These are phyloP conservation scores for Leptoclinus maculatus DNA, from an alignment of 2,797 vertebrate species.

Conservation along the genomic window DNA sequence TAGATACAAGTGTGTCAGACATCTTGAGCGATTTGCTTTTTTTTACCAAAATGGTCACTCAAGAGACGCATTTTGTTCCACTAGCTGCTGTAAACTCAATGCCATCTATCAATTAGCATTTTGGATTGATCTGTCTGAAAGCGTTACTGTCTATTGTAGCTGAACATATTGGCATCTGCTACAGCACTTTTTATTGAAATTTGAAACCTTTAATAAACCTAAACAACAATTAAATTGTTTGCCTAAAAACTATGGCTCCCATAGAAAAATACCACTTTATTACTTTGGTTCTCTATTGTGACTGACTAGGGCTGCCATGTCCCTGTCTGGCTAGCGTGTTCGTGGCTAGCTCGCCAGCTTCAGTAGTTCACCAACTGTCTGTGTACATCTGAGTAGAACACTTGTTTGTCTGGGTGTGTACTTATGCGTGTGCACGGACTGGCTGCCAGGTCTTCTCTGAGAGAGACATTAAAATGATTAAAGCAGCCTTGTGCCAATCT, in stretches of 20 bases:
- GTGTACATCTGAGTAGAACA: neutral
- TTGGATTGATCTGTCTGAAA: neutral
- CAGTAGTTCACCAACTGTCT: neutral
- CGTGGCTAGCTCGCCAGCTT: neutral
- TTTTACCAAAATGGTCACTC: no score
- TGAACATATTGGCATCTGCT: neutral
- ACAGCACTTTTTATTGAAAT: neutral
- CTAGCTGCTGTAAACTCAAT: neutral
- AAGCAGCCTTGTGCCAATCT: slow-evolving; percentile 45
- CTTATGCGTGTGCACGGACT: neutral
- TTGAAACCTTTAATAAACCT: neutral
- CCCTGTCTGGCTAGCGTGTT: neutral
- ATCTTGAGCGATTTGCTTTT: no score
- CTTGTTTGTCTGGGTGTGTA: neutral
- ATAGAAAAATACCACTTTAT: neutral
- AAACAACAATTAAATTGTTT: neutral
- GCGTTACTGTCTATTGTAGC: neutral
- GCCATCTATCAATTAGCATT: neutral
- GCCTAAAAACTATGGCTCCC: neutral
- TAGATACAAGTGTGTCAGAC: neutral
- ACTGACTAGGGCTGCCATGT: neutral
- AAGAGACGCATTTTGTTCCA: neutral
- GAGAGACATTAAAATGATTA: slow-evolving; percentile 69
- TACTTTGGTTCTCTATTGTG: neutral
- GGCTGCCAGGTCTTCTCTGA: slow-evolving; percentile 29